A percentile compares a stretch with the other conserved stretches of the same genome.
Conservation (phyloP, 2,113 vertebrate species). For the Crotalus viridis region DNA sequence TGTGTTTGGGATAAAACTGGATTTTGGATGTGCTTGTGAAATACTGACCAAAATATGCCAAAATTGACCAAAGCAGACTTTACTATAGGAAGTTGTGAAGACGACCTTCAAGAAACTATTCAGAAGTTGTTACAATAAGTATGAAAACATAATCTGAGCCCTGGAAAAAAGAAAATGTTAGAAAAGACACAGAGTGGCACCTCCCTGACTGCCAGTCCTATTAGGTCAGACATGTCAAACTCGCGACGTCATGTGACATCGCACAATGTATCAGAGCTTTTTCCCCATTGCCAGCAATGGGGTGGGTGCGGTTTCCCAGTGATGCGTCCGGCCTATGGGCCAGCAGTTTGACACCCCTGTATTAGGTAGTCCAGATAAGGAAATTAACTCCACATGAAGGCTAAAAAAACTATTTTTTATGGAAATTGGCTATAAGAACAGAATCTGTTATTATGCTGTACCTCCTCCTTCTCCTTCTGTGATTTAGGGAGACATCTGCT, state of each 20-base stretch:
- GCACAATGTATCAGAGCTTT: too few species aligned
- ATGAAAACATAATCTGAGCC: not conserved
- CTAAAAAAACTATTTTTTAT: not conserved
- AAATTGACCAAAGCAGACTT: not conserved
- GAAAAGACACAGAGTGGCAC: not conserved
- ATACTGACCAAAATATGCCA: not conserved
- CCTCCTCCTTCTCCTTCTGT: not conserved
- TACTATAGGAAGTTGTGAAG: not conserved
- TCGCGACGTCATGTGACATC: too few species aligned
- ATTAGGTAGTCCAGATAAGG: not conserved
- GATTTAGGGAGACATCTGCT: not conserved
- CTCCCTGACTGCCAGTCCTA: not conserved
- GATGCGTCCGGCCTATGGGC: too few species aligned
- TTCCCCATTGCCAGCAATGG: too few species aligned
- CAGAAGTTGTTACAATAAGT: not conserved
- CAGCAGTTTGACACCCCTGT: too few species aligned
- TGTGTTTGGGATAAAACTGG: not conserved
- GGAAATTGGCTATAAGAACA: not conserved
- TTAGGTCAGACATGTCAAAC: not conserved
- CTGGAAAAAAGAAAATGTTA: not conserved
- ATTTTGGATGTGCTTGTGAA: not conserved
- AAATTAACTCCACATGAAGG: not conserved
- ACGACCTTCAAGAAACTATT: not conserved
- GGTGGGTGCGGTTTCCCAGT: too few species aligned
- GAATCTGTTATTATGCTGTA: not conserved